phyloP scores from a whole-genome alignment of 2,113 vertebrate species.

The Ploceus nigricollis region DNA sequence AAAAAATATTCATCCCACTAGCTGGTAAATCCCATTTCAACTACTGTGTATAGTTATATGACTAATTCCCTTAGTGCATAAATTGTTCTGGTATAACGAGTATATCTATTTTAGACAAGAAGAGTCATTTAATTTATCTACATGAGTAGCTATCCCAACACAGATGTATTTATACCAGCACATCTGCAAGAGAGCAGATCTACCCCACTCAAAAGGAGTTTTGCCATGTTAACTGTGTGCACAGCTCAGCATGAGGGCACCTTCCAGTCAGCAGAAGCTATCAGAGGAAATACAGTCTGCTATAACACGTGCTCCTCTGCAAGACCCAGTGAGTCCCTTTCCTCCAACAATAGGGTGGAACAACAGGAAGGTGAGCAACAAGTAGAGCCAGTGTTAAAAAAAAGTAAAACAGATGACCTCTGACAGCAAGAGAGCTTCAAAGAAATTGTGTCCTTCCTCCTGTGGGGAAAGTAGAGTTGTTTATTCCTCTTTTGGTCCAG shows the following conservation, averaged over 20 bases:
- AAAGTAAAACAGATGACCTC: not conserved
- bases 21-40: not conserved
- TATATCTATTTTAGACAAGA: not conserved
- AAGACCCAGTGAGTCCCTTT: not conserved
- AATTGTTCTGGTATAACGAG: not conserved
- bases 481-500: not conserved
- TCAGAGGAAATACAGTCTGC: not conserved
- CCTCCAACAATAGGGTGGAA: not conserved
- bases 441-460: not conserved
- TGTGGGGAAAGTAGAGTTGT: not conserved
- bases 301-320: fast-evolving
- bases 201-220: not conserved
- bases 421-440: not conserved
- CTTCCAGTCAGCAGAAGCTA: not conserved
- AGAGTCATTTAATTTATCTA: not conserved
- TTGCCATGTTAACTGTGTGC: not conserved
- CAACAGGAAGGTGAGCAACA: not conserved
- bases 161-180: not conserved
- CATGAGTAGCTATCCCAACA: not conserved
- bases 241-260: not conserved
- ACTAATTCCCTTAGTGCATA: not conserved
- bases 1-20: not conserved
- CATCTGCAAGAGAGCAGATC: not conserved
- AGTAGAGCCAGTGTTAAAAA: not conserved
- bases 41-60: not conserved